These are phyloP conservation scores for Diploptera punctata DNA, from an alignment of 2,888 invertebrate species.

Conservation along the genomic window DNA sequence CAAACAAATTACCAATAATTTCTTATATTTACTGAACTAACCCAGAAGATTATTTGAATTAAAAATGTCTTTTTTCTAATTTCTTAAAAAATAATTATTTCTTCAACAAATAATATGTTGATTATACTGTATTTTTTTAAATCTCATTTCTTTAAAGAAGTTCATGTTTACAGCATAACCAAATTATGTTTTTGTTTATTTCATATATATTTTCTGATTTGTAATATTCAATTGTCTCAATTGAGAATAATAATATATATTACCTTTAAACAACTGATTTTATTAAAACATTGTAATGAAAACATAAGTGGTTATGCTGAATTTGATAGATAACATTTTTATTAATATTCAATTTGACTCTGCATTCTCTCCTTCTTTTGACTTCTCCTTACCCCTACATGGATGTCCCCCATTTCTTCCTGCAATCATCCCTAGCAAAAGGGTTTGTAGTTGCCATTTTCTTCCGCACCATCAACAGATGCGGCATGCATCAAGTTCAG, in stretches of 20 bases:
- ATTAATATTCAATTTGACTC: not conserved
- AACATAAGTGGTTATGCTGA: no score
- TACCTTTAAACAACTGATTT: no score
- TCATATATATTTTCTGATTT: not conserved
- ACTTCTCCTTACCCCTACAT: not conserved
- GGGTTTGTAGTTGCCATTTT: constrained; percentile 5
- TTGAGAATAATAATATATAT: no score
- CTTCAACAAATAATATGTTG: not conserved
- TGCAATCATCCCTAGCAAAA: not conserved
- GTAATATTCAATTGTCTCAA: no score
- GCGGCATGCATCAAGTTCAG: constrained; percentile 54
- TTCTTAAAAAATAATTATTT: no score
- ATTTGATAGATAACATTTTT: not conserved
- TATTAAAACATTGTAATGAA: no score
- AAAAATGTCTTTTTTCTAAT: no score
- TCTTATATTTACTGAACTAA: no score
- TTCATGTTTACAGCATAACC: not conserved
- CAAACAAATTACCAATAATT: no score
- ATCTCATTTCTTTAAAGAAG: not conserved
- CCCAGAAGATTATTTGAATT: no score
- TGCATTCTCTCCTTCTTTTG: not conserved
- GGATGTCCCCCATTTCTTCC: not conserved
- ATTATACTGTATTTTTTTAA: constrained; percentile 14
- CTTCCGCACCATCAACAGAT: constrained; percentile 10
- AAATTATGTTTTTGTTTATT: no score